These are phyloP conservation scores for Cervus canadensis DNA, from an alignment of 2,113 vertebrate genomes.

Conservation along the genomic window DNA sequence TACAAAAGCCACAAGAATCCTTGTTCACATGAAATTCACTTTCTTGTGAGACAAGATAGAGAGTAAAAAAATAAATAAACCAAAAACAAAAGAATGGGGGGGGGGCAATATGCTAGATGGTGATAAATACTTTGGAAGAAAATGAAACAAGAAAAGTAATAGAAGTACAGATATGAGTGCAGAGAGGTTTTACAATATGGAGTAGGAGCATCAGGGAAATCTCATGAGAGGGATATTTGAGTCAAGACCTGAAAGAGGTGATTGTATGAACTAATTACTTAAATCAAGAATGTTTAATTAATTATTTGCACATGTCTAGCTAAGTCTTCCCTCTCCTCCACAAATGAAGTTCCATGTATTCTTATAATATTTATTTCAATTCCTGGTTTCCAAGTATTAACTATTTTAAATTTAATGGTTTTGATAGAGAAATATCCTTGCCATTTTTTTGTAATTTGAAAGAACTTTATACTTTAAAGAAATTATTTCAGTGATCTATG, in stretches of 20 bases:
- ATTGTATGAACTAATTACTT: not conserved
- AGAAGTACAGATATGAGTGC: not conserved
- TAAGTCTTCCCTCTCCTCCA: not conserved
- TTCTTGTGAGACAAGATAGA: not conserved
- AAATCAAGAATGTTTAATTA: not conserved
- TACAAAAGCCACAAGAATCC: not conserved
- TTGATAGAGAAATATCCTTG: not conserved
- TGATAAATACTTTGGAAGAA: not conserved
- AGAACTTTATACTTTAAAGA: not conserved
- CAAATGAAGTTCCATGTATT: not conserved
- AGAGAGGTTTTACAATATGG: not conserved
- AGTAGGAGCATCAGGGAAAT: not conserved
- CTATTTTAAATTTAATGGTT: not conserved
- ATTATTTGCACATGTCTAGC: not conserved
- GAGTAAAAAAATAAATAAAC: not conserved
- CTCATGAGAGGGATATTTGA: not conserved
- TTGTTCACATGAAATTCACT: not conserved
- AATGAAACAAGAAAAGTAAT: not conserved
- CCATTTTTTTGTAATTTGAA: not conserved
- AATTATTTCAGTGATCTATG: not conserved
- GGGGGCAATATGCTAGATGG: not conserved
- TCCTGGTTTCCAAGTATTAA: not conserved
- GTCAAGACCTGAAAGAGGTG: not conserved
- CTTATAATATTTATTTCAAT: not conserved
- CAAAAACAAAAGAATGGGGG: not conserved